A percentile compares a stretch with the other conserved stretches of the same genome.
These are phyloP conservation scores for Clistopyga incitator DNA, from an alignment of 2,888 invertebrate genomes.

Conservation along the genomic window DNA sequence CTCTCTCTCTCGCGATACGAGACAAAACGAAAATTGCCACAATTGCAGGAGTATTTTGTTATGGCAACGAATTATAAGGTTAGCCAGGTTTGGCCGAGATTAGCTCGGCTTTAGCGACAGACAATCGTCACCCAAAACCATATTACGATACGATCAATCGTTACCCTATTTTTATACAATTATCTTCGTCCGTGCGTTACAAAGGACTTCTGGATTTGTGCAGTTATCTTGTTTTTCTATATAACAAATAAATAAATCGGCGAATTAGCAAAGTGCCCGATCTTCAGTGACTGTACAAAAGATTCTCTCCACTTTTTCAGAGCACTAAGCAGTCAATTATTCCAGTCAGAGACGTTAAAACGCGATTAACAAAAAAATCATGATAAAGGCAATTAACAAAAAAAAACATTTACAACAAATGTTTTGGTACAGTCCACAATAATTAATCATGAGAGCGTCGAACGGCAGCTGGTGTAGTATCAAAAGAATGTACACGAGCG, in stretches of 20 bases:
- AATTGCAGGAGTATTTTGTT: conserved; percentile 43
- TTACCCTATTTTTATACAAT: conserved; percentile 11
- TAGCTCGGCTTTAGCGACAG: conserved; percentile 18
- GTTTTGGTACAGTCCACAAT: conserved; percentile 30
- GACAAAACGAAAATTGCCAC: conserved; percentile 1
- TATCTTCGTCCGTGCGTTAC: conserved; percentile 32
- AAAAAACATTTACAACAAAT: conserved; percentile 9
- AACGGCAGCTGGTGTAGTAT: conserved; percentile 11
- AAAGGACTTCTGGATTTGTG: conserved; percentile 56
- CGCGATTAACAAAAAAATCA: conserved; percentile 1
- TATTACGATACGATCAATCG: conserved; percentile 30
- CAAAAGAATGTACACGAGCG: conserved; percentile 38
- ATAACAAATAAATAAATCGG: conserved; percentile 45
- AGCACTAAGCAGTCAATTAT: conserved; percentile 16
- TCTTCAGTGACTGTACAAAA: background rate
- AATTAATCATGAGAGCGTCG: conserved; percentile 4
- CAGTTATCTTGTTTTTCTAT: conserved; percentile 44
- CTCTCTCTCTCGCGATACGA: conserved; percentile 7
- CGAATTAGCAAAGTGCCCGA: conserved; percentile 10
- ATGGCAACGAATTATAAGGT: conserved; percentile 7
- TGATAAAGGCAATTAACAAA: conserved; percentile 1
- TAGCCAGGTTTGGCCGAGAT: background rate
- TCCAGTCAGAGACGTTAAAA: background rate
- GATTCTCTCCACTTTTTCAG: background rate
- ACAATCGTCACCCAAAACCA: conserved; percentile 48